Percentiles rank a stretch among this genome's conserved stretches.
Evolutionary conservation across 2,888 invertebrate species (phyloP).

Genomic region (Cataglyphis livida): DNA sequence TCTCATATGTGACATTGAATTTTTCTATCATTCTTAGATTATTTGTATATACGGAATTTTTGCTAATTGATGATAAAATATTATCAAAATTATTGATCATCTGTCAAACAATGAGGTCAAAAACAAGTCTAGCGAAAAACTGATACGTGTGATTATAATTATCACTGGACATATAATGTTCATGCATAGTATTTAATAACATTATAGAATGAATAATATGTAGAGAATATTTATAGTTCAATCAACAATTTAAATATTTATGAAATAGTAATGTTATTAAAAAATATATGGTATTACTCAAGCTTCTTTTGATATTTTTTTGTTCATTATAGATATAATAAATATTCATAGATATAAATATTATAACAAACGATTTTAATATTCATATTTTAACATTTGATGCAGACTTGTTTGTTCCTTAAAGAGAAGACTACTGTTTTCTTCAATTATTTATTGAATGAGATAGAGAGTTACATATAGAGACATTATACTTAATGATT

Average conservation of each 20-base stretch:
- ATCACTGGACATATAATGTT: background rate
- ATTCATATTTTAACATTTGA: background rate
- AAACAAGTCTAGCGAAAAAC: background rate
- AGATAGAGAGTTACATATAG: too few species aligned
- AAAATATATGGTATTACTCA: background rate
- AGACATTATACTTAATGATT: background rate
- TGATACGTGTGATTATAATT: background rate
- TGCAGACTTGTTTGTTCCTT: too few species aligned
- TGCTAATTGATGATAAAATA: background rate
- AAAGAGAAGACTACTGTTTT: background rate
- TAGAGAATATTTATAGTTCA: background rate
- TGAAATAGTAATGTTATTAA: background rate
- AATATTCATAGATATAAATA: background rate
- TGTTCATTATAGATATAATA: background rate
- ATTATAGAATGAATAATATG: background rate
- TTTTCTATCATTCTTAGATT: background rate
- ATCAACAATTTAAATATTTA: background rate
- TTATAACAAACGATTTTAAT: background rate
- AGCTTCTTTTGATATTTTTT: background rate
- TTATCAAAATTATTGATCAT: background rate
- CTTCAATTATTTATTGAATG: background rate
- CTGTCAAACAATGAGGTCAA: background rate
- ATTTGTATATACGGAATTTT: background rate
- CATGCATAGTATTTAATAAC: background rate
- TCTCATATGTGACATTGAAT: background rate